Evolutionary conservation across 2,888 invertebrate genomes (phyloP).

Genomic region (Tinea trinotella): DNA sequence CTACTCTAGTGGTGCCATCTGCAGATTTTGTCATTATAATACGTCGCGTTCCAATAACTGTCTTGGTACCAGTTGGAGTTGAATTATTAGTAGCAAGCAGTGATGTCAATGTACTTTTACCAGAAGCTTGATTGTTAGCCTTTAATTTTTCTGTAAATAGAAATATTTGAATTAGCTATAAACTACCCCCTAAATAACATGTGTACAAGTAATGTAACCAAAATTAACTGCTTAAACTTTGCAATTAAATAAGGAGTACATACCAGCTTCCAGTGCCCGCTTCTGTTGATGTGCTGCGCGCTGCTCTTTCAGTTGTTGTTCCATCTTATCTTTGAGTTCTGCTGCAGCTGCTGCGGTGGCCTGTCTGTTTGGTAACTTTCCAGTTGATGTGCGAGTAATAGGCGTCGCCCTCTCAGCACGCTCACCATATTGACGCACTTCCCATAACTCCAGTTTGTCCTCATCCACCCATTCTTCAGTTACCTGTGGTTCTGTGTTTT

Average conservation of each 20-base stretch:
- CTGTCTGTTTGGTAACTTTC: slow-evolving; percentile 72
- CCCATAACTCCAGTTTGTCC: slow-evolving; percentile 96
- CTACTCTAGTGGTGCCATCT: slow-evolving; percentile 77
- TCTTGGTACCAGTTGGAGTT: slow-evolving; percentile 74
- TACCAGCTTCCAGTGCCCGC: slow-evolving; percentile 72
- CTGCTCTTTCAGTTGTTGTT: slow-evolving; percentile 90
- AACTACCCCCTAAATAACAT: too few relatives aligned
- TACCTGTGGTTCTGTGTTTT: slow-evolving; percentile 91
- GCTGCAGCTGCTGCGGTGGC: slow-evolving; percentile 65
- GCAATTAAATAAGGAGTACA: not conserved
- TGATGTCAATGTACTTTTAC: slow-evolving; percentile 78
- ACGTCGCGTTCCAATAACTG: slow-evolving; percentile 75
- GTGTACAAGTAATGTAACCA: too few relatives aligned
- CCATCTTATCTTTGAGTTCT: slow-evolving; percentile 91
- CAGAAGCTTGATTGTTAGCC: slow-evolving; percentile 64
- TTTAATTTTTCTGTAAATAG: slow-evolving; percentile 51
- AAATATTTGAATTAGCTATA: too few relatives aligned
- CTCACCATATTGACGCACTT: slow-evolving; percentile 94
- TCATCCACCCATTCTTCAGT: slow-evolving; percentile 97
- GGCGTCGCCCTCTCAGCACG: slow-evolving; percentile 80
- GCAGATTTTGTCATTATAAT: slow-evolving; percentile 84
- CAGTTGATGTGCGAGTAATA: slow-evolving; percentile 86
- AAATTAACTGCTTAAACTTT: too few relatives aligned
- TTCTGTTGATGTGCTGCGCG: slow-evolving; percentile 92
- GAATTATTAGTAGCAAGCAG: slow-evolving; percentile 67